phyloP scores from a whole-genome alignment of 2,797 vertebrate species.

The Rhynchonycteris naso region DNA sequence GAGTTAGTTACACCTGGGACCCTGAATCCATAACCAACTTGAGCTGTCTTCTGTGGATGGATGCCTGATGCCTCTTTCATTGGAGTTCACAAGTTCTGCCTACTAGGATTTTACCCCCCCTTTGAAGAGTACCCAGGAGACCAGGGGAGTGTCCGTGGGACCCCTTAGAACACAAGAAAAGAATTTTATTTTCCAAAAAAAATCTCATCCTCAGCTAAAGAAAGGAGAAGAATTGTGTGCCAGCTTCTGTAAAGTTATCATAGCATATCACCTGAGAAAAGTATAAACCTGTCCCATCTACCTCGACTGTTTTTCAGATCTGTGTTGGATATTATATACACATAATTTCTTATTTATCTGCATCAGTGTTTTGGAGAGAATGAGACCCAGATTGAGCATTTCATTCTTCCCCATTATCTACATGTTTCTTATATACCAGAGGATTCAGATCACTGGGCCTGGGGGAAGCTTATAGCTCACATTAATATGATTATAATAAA shows the following conservation, averaged over 20 bases:
- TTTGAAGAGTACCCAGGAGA: neutral
- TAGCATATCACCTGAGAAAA: neutral
- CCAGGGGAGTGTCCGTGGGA: neutral
- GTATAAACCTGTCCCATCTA: neutral
- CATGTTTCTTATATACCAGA: neutral
- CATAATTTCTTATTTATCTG: neutral
- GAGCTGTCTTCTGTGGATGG: neutral
- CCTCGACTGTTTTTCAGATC: neutral
- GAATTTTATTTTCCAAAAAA: constrained; percentile 2
- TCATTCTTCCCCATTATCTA: neutral
- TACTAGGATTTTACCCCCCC: neutral
- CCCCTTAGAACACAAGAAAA: neutral
- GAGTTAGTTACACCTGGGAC: neutral
- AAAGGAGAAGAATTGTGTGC: neutral
- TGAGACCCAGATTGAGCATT: neutral
- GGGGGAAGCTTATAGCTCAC: neutral
- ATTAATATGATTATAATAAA: neutral
- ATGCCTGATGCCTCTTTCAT: neutral
- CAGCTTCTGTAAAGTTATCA: neutral
- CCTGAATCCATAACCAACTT: neutral
- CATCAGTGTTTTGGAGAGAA: neutral
- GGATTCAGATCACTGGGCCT: neutral
- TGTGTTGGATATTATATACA: neutral
- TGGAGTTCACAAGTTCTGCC: neutral
- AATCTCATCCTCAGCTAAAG: neutral